A percentile compares a stretch with the other conserved stretches of the same genome.
Conservation (phyloP, 2,888 invertebrate genomes). For the Andrena marginata region DNA sequence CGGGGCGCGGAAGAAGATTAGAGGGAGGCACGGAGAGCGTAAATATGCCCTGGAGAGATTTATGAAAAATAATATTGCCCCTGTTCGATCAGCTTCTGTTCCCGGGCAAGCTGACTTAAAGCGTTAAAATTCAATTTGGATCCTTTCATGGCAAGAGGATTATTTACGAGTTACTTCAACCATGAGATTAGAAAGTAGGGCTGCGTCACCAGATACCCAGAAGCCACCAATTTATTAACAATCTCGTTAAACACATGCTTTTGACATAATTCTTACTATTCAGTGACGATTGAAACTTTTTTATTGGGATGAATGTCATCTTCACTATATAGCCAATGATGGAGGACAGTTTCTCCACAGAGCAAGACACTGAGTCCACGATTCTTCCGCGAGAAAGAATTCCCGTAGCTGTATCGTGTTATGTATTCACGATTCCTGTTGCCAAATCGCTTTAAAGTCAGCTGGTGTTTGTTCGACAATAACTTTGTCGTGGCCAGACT, state of each 20-base stretch:
- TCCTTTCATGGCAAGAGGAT: neutral
- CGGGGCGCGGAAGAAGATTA: conserved; percentile 35
- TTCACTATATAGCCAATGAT: neutral
- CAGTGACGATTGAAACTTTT: too few relatives aligned
- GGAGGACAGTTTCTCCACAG: neutral
- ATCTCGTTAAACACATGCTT: too few relatives aligned
- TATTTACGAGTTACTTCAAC: too few relatives aligned
- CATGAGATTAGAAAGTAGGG: too few relatives aligned
- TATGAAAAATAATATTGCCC: conserved; percentile 52
- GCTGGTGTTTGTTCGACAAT: conserved; percentile 19
- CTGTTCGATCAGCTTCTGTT: conserved; percentile 15
- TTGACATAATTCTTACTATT: too few relatives aligned
- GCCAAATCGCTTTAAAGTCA: conserved; percentile 17
- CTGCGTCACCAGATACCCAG: too few relatives aligned
- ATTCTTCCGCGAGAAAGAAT: conserved; percentile 6
- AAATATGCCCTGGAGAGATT: conserved; percentile 42
- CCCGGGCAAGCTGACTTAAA: neutral
- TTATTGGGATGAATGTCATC: too few relatives aligned
- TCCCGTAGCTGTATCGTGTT: neutral
- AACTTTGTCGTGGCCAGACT: conserved; percentile 27
- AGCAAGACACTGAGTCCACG: neutral
- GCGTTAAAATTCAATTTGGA: neutral
- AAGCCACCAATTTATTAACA: too few relatives aligned
- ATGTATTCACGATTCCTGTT: neutral
- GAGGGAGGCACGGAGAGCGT: conserved; percentile 2